phyloP scores from a whole-genome alignment of 1,140 invertebrate genomes.

The Apis florea region DNA sequence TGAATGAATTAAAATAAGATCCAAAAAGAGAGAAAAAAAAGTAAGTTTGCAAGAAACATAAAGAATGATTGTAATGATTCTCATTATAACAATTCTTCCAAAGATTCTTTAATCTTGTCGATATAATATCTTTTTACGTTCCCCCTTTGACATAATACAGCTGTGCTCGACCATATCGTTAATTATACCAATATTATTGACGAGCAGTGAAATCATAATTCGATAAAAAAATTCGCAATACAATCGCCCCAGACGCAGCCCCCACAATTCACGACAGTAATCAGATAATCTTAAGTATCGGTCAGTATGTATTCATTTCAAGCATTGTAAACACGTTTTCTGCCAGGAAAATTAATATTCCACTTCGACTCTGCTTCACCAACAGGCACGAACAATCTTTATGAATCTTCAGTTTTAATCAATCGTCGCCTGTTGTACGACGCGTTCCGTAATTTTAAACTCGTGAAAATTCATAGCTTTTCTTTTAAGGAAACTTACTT shows the following conservation, averaged over 20 bases:
- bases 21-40: no score
- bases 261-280: not conserved
- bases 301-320: not conserved
- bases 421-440: not conserved
- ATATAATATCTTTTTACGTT: no score
- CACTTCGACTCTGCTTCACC: not conserved
- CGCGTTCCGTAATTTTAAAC: not conserved
- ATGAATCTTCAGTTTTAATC: not conserved
- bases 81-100: no score
- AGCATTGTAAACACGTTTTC: conserved; percentile 10
- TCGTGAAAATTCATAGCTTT: no score
- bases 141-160: no score
- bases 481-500: not conserved
- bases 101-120: no score
- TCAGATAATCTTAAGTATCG: conserved; percentile 10
- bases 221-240: conserved; percentile 10
- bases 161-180: no score
- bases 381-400: not conserved
- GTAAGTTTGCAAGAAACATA: no score
- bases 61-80: no score
- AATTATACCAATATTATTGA: no score
- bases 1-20: no score
- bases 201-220: not conserved
- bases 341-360: conserved; percentile 31
- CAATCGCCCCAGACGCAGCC: not conserved